Base-by-base conservation (phyloP, 2,888 invertebrate genomes). In the Mylabris sibirica region DNA sequence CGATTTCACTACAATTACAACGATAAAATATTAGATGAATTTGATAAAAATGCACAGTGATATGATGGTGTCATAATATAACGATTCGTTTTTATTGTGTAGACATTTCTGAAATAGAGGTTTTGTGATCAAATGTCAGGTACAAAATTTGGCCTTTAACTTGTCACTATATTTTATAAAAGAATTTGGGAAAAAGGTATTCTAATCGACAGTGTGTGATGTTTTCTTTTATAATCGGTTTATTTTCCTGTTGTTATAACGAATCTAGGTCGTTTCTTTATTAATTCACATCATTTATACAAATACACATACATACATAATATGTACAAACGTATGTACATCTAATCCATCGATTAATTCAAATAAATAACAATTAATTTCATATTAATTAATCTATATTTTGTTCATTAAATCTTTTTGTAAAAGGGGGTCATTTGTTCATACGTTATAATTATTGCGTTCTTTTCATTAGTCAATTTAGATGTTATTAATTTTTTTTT, bases 211-310 rank as follows among this genome's bases (percentile, higher is more conserved):
- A 30, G 4, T 44, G 4, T 17, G 6, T 17, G n/a, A 12, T 8
- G 17, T 44, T n/a, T 17, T 44, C 44, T 14, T 38, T 1, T 4
- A 44, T 44, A 12, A 8, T 44, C 3, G 9, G 11, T 22, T 53
- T 22, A 20, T 53, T 22, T 53, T 22, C 3, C 49, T 20, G 49
- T 53, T 53, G 22, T 53, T 53, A 8, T 22, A 53, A 53, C 11
- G 49, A 53, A 53, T 22, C 9, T 53, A 53, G 49, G 49, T 53
- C 49, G 49, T 53, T 53, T 11, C 49, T 53, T 53, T 53, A 44
- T 44, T 44, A 17, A 44, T 44, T n/a, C n/a, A n/a, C n/a, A n/a
- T n/a, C n/a, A n/a, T n/a, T n/a, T 17, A 44, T n/a, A 44, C 5
- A 12, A 17, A 11, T 12, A 17, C 44, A 44, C 4, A n/a, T 3